phyloP scores from a whole-genome alignment of 2,113 vertebrate species.

The Numida meleagris region DNA sequence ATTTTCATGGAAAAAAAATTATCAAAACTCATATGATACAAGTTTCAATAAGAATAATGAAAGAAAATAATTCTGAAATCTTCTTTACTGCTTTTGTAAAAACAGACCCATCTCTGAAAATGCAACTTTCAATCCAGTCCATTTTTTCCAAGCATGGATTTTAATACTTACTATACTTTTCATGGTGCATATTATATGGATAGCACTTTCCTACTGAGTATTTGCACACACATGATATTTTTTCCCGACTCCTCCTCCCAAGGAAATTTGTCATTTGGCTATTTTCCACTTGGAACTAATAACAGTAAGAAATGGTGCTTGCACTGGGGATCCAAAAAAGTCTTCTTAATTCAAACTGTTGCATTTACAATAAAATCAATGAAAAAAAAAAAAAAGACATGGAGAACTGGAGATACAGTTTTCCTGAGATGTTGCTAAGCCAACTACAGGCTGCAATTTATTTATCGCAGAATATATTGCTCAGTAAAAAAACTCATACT shows the following conservation, averaged over 20 bases:
- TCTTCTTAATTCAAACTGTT: not conserved
- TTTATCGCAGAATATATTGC: not conserved
- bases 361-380: not conserved
- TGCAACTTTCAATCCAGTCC: not conserved
- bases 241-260: not conserved
- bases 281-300: not conserved
- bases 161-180: fast-evolving
- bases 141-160: not conserved
- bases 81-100: not conserved
- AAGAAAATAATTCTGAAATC: not conserved
- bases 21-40: not conserved
- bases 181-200: not conserved
- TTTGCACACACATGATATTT: not conserved
- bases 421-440: not conserved
- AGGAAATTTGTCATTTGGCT: not conserved
- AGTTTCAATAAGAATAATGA: not conserved
- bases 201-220: not conserved
- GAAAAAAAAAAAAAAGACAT: not conserved
- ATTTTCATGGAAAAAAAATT: not conserved
- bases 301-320: not conserved
- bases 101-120: not conserved
- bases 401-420: not conserved
- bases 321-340: not conserved
- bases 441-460: not conserved
- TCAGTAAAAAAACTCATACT: fast-evolving